Evolutionary conservation across 2,888 invertebrate species (phyloP).

Genomic region (Carterocephalus palaemon): DNA sequence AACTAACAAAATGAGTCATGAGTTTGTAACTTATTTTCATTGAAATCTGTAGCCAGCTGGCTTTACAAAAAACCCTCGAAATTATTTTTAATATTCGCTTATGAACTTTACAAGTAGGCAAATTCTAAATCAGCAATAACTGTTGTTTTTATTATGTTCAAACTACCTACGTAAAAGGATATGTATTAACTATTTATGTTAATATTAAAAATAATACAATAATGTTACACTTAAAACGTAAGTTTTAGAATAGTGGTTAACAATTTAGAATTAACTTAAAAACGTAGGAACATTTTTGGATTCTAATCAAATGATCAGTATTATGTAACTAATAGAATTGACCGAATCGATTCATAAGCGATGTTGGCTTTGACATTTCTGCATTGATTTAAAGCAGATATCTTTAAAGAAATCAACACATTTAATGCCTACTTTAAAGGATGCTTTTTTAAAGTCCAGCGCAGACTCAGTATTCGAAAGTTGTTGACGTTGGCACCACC

Average conservation of each 20-base stretch:
- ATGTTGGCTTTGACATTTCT: constrained; percentile 1
- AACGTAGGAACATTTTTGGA: constrained; percentile 23
- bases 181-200: constrained; percentile 23
- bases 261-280: constrained; percentile 22
- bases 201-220: constrained; percentile 8
- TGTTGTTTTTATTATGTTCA: neutral
- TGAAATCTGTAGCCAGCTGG: constrained; percentile 26
- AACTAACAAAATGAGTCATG: constrained; percentile 75
- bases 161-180: constrained; percentile 14
- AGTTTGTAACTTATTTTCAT: constrained; percentile 34
- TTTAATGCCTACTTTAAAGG: constrained; percentile 31
- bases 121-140: neutral
- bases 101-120: constrained; percentile 1
- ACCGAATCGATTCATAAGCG: constrained; percentile 11
- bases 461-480: constrained; percentile 79
- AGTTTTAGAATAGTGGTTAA: neutral
- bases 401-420: constrained; percentile 19
- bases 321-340: constrained; percentile 15
- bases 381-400: constrained; percentile 14
- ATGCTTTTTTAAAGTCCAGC: constrained; percentile 69
- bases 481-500: constrained; percentile 92
- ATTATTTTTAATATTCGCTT: constrained; percentile 13
- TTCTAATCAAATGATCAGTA: constrained; percentile 17
- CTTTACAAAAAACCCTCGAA: constrained; percentile 21
- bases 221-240: constrained; percentile 7